Percentiles rank a stretch among this genome's conserved stretches.
phyloP scores from a whole-genome alignment of 2,888 invertebrate genomes.

The Athalia circularis region DNA sequence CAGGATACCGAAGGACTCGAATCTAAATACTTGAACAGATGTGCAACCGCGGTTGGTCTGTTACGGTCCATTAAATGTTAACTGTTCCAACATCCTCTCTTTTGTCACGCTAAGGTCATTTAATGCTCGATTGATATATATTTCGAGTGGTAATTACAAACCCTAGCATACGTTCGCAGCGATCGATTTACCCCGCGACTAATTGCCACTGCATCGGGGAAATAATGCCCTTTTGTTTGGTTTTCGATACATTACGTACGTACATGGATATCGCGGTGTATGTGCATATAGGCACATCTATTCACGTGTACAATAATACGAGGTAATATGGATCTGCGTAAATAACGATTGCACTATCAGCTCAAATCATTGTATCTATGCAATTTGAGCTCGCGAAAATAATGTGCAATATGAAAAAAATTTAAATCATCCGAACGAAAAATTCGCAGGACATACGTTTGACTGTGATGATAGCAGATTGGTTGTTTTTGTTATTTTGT shows the following conservation, averaged over 20 bases:
- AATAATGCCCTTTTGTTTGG: background rate
- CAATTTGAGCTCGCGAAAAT: no score
- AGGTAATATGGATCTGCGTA: no score
- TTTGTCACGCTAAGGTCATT: constrained; percentile 34
- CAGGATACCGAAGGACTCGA: constrained; percentile 46
- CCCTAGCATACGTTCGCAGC: constrained; percentile 15
- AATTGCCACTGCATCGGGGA: constrained; percentile 17
- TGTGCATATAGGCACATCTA: no score
- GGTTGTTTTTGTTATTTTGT: constrained; percentile 30
- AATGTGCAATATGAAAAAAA: background rate
- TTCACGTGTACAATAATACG: no score
- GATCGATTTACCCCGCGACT: constrained; percentile 19
- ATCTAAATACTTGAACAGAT: constrained; percentile 46
- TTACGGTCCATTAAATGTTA: constrained; percentile 44
- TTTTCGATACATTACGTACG: background rate
- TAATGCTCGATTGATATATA: constrained; percentile 44
- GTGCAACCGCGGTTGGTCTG: constrained; percentile 30
- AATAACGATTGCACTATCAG: no score
- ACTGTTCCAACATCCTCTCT: constrained; percentile 42
- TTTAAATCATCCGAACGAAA: constrained; percentile 4
- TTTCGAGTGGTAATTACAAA: constrained; percentile 31
- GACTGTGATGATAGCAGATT: background rate
- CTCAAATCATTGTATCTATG: no score
- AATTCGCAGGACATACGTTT: constrained; percentile 11
- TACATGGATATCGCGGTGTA: no score